Conservation (phyloP, 2,888 invertebrate species). For the Ochlodes sylvanus region DNA sequence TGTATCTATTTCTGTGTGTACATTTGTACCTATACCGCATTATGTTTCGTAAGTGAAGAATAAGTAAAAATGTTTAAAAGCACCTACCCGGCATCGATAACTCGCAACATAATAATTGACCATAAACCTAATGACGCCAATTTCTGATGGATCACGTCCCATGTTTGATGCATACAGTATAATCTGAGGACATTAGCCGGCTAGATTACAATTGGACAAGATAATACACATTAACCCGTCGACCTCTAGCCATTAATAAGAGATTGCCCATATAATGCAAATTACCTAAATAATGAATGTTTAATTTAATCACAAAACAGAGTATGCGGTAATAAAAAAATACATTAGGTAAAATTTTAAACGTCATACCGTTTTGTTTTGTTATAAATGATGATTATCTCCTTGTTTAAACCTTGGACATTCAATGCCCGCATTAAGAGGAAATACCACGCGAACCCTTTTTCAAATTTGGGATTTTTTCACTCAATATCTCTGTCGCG, state of each 20-base stretch:
- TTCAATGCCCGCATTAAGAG: too few relatives aligned
- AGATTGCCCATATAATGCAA: constrained; percentile 12
- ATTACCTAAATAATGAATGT: constrained; percentile 6
- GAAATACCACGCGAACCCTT: too few relatives aligned
- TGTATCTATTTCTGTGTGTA: too few relatives aligned
- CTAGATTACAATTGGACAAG: constrained; percentile 32
- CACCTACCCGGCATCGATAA: background rate
- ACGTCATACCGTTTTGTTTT: too few relatives aligned
- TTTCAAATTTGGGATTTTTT: too few relatives aligned
- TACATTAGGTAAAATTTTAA: too few relatives aligned
- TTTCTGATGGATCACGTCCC: constrained; percentile 33
- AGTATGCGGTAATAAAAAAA: too few relatives aligned
- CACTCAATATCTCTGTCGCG: too few relatives aligned
- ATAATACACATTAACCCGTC: constrained; percentile 32
- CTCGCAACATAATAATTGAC: constrained; percentile 15
- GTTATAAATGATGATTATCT: too few relatives aligned
- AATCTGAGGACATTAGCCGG: constrained; percentile 37
- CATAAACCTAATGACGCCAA: constrained; percentile 21
- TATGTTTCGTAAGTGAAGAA: background rate
- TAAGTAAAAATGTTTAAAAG: background rate
- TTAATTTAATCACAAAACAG: background rate
- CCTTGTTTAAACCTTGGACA: too few relatives aligned
- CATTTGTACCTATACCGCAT: too few relatives aligned
- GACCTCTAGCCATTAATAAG: constrained; percentile 29
- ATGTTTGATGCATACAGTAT: constrained; percentile 33